Evolutionary conservation across 2,888 invertebrate species (phyloP).

Genomic region (Drosophila basisetae): DNA sequence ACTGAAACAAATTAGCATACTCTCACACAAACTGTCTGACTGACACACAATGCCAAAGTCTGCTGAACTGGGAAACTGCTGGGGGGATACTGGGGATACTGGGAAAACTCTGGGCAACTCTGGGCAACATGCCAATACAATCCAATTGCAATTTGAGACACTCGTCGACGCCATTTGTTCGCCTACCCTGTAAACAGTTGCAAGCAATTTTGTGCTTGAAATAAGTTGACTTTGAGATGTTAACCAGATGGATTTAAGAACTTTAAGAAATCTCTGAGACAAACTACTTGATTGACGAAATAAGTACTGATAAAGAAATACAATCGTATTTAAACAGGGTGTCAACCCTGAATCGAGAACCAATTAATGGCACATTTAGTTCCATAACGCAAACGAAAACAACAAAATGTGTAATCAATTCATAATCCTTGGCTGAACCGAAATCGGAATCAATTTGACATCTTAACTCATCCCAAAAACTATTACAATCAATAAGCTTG

Average conservation of each 20-base stretch:
- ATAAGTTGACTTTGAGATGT: background rate
- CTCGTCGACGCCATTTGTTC: slow-evolving; percentile 5
- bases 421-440: background rate
- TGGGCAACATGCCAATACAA: slow-evolving; percentile 70
- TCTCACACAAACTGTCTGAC: slow-evolving; percentile 64
- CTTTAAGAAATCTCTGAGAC: background rate
- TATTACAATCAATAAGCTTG: background rate
- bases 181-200: slow-evolving; percentile 8
- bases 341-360: background rate
- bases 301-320: background rate
- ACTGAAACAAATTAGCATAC: slow-evolving; percentile 33
- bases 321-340: background rate
- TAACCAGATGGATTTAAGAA: background rate
- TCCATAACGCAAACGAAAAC: background rate
- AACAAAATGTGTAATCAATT: background rate
- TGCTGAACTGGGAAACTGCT: slow-evolving; percentile 1
- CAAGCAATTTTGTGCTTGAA: background rate
- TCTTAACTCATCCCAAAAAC: background rate
- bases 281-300: background rate
- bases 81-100: background rate
- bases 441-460: background rate
- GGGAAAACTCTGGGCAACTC: background rate
- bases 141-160: slow-evolving; percentile 58
- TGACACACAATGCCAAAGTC: slow-evolving; percentile 50
- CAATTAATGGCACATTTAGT: background rate